phyloP scores from a whole-genome alignment of 2,113 vertebrate genomes.

The Turdus rufiventris region DNA sequence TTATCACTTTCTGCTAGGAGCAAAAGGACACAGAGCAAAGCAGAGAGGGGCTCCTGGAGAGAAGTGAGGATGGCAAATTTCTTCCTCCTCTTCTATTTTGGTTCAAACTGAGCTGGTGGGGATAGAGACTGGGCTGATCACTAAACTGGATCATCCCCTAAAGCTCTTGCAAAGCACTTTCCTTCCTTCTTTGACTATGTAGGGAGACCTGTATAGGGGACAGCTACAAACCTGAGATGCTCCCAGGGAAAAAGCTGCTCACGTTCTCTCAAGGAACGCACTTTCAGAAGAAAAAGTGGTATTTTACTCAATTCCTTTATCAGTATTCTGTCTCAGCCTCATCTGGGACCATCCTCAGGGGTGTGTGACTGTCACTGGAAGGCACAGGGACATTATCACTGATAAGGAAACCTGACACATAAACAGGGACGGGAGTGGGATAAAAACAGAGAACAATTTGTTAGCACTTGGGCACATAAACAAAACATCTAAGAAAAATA shows the following conservation, averaged over 20 bases:
- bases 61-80: not conserved
- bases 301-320: not conserved
- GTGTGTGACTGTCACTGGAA: fast-evolving
- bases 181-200: not conserved
- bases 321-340: not conserved
- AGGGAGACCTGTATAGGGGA: not conserved
- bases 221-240: not conserved
- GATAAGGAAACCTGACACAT: not conserved
- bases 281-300: not conserved
- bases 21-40: not conserved
- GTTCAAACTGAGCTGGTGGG: not conserved
- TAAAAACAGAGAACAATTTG: not conserved
- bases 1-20: slow-evolving; percentile 12
- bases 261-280: not conserved
- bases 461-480: not conserved
- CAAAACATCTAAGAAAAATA: not conserved
- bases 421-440: not conserved
- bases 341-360: not conserved
- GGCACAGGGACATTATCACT: not conserved
- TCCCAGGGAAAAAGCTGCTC: not conserved
- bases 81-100: not conserved
- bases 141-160: not conserved
- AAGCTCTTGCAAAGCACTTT: not conserved
- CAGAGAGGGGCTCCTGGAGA: not conserved
- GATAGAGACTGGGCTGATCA: not conserved